Base-by-base conservation (phyloP, 2,113 vertebrate genomes). In the Blennius ocellaris region DNA sequence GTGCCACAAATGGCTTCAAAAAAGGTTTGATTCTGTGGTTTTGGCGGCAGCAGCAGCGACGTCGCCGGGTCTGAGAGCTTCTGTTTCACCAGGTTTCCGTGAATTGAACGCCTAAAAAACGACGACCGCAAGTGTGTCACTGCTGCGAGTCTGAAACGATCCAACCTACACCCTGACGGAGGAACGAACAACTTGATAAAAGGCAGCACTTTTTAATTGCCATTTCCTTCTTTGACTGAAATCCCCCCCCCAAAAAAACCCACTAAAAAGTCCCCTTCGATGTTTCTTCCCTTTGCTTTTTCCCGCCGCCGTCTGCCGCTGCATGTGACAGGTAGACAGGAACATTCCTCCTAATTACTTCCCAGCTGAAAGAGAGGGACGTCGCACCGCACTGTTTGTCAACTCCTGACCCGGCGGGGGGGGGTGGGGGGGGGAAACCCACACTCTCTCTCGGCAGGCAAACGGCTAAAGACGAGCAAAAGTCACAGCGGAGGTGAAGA, bases 311-410 rank as follows among this genome's bases (percentile, higher is more conserved):
- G 69, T 72, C 66, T 74, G 49, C 57, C 53, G 52, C 37, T 63
- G 62, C 68, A 69, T 78, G 62, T 81, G 70, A 73, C 70, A 70
- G 50, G 71, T 57, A 55, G 63, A 60, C 50, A 10, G 37, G 60
- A 15, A 55, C 55, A 56, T 58, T 69, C n/a, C 58, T 62, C 2
- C 50, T 80, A 76, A 87, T 85, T 76, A 78, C 45, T 78, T 64
- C 47, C 71, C 52, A 39, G 36, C 17, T 45, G 51, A 81, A 69
- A 59, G 76, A 59, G 76, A 73, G 58, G 49, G 43, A 41, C 55
- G 52, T 36, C 45, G 16, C n/a, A 9, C 43, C 40, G 41, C 7
- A 9, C 16, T 48, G 12, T 77, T 36, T 55, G 63, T 68, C 61
- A 47, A 48, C n/a, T 61, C 6, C 5, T 83, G 61, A 79, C 82